A percentile compares a stretch with the other conserved stretches of the same genome.
Evolutionary conservation across 2,797 vertebrate species (phyloP).

Genomic region (Anableps anableps): DNA sequence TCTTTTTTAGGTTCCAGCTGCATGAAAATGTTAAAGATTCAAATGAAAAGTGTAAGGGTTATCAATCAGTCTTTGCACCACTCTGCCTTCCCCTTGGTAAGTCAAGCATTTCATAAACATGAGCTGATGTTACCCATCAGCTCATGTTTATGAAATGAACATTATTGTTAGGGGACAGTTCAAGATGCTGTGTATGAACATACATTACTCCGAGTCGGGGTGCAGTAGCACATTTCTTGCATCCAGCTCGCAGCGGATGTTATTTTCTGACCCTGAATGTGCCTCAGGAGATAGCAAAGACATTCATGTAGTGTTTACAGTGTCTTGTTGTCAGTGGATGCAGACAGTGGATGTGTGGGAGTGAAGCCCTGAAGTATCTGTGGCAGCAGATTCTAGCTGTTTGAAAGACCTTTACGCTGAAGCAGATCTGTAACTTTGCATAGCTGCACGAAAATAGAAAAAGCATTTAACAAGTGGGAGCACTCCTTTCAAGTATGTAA

Average conservation of each 20-base stretch:
- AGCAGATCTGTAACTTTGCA: background rate
- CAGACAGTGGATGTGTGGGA: constrained; percentile 6
- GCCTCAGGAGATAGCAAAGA: constrained; percentile 19
- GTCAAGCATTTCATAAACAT: background rate
- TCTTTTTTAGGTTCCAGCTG: background rate
- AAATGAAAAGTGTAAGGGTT: background rate
- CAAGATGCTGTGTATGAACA: background rate
- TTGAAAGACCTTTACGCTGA: constrained; percentile 5
- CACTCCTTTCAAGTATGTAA: background rate
- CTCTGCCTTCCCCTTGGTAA: background rate
- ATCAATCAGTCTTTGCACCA: background rate
- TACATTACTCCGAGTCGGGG: background rate
- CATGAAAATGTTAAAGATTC: background rate
- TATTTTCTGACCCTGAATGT: background rate
- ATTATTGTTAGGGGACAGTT: background rate
- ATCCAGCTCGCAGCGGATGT: background rate
- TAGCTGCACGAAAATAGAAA: background rate
- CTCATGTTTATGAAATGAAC: too few species aligned
- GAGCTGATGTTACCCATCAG: too few species aligned
- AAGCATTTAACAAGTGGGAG: background rate
- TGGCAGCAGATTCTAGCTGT: background rate
- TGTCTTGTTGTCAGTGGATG: background rate
- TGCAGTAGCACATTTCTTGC: background rate
- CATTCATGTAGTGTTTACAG: background rate
- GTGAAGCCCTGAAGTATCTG: background rate